These are phyloP conservation scores for Phalacrocorax aristotelis DNA, from an alignment of 2,113 vertebrate species.

Conservation along the genomic window DNA sequence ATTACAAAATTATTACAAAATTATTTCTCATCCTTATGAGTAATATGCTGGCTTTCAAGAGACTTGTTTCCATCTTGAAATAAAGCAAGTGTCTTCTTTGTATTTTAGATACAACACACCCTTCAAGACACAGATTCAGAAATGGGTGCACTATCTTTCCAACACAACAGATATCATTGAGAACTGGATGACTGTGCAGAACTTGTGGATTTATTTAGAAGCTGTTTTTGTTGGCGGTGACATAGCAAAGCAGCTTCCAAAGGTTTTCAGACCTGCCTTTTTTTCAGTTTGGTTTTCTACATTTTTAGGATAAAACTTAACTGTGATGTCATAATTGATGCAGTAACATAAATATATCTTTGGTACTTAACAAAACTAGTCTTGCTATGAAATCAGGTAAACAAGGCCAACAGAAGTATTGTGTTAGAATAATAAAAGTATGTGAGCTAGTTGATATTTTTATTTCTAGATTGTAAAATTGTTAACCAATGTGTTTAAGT, in stretches of 20 bases:
- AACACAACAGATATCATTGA: slow-evolving; percentile 92
- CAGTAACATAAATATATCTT: not conserved
- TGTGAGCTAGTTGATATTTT: not conserved
- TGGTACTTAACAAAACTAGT: not conserved
- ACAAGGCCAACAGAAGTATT: not conserved
- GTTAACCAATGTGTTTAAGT: not conserved
- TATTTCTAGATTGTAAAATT: not conserved
- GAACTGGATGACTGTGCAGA: slow-evolving; percentile 96
- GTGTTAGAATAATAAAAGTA: not conserved
- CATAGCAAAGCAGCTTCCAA: slow-evolving; percentile 95
- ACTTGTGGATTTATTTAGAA: slow-evolving; percentile 97
- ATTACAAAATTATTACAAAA: not conserved
- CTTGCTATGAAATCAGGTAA: not conserved
- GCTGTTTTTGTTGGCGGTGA: slow-evolving; percentile 96
- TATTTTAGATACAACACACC: slow-evolving; percentile 88
- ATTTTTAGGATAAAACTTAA: not conserved
- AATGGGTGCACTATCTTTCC: slow-evolving; percentile 94
- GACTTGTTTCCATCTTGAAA: not conserved
- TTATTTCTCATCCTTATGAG: not conserved
- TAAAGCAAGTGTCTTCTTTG: not conserved
- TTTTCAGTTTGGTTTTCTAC: not conserved
- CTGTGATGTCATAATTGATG: not conserved
- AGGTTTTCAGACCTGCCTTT: slow-evolving; percentile 75
- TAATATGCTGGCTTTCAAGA: not conserved
- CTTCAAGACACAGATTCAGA: slow-evolving; percentile 95